phyloP scores from a whole-genome alignment of 2,888 invertebrate genomes.

The Zaprionus lineosus region DNA sequence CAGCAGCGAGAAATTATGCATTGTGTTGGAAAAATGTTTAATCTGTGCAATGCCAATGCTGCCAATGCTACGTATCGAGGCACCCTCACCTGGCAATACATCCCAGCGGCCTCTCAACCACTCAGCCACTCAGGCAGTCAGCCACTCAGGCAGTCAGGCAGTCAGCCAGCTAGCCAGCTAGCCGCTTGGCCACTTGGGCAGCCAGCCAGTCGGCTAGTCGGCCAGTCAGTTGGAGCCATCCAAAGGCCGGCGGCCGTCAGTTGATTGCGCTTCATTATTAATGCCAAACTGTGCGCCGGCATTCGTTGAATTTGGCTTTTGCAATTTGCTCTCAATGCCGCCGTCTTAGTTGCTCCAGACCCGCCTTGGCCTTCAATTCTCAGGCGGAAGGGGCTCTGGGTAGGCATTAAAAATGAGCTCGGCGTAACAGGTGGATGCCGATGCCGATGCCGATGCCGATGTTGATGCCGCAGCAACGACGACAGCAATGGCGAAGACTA shows the following conservation, averaged over 20 bases:
- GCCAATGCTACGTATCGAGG: conserved; percentile 48
- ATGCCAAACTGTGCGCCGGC: conserved; percentile 80
- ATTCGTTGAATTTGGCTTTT: conserved; percentile 80
- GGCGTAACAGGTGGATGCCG: conserved; percentile 80
- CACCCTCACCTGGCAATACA: conserved; percentile 49
- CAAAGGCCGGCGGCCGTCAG: conserved; percentile 57
- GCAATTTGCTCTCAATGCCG: conserved; percentile 80
- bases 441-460: conserved; percentile 31
- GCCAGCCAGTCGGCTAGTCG: conserved; percentile 25
- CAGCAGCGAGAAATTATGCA: conserved; percentile 72
- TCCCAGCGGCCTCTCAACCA: not conserved
- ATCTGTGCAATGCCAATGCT: conserved; percentile 53
- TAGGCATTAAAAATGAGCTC: conserved; percentile 78
- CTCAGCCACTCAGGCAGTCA: conserved; percentile 3
- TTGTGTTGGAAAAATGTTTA: conserved; percentile 68
- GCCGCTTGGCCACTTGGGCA: conserved; percentile 24
- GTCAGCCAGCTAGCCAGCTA: conserved; percentile 29
- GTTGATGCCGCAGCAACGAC: conserved; percentile 25
- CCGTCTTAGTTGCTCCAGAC: conserved; percentile 39
- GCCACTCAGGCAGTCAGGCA: conserved; percentile 1
- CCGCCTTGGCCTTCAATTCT: conserved; percentile 34
- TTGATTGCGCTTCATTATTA: conserved; percentile 81
- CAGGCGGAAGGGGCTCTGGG: conserved; percentile 8
- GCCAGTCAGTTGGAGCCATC: conserved; percentile 42
- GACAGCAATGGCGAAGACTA: too few relatives aligned